Percentiles rank a stretch among this genome's conserved stretches.
Conservation (phyloP, 1,140 invertebrate genomes). For the Neodiprion virginianus region DNA sequence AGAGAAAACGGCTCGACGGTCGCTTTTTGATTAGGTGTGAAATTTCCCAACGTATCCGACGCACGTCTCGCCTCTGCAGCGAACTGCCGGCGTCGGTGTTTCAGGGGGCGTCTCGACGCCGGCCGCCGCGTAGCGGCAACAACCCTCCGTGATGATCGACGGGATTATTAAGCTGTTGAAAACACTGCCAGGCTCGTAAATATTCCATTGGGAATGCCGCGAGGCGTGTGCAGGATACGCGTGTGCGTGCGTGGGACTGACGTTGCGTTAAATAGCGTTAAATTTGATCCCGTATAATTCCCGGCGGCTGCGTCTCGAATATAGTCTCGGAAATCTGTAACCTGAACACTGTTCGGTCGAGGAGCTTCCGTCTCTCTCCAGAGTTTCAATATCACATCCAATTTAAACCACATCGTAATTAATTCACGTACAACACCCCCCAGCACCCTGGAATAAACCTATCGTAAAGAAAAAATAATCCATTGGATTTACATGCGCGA, state of each 20-base stretch:
- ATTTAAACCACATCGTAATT: too few relatives aligned
- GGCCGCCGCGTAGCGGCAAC: background rate
- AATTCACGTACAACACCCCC: too few relatives aligned
- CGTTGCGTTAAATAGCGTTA: slow-evolving; percentile 1
- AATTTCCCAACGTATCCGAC: slow-evolving; percentile 2
- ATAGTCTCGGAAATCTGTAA: too few relatives aligned
- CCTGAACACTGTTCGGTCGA: too few relatives aligned
- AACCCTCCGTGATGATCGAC: background rate
- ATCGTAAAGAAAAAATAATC: too few relatives aligned
- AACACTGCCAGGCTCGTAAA: background rate
- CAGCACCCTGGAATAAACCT: too few relatives aligned
- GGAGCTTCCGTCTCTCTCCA: too few relatives aligned
- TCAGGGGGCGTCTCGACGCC: background rate
- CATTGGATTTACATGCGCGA: too few relatives aligned
- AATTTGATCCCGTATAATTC: background rate
- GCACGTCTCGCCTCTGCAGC: background rate
- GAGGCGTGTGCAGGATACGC: background rate
- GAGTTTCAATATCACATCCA: too few relatives aligned
- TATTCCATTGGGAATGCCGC: background rate
- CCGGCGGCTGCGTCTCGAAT: too few relatives aligned
- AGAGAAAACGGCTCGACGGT: background rate
- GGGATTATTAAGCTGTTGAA: slow-evolving; percentile 3
- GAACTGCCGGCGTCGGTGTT: too few relatives aligned
- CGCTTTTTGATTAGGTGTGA: background rate
- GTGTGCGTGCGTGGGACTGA: background rate